phyloP scores from a whole-genome alignment of 2,797 vertebrate species.

The Pangasius larnaudii region DNA sequence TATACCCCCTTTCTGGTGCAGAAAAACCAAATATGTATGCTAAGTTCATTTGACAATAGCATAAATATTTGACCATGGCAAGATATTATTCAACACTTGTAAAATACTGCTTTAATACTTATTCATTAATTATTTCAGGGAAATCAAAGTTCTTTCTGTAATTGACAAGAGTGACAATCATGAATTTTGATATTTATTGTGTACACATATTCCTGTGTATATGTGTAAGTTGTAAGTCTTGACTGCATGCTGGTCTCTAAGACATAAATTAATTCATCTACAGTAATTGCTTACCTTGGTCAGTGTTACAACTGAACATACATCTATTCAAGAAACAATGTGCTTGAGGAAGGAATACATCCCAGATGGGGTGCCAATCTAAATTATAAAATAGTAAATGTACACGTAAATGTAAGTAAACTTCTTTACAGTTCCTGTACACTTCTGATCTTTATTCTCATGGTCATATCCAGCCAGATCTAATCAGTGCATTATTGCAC shows the following conservation, averaged over 20 bases:
- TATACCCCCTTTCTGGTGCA: neutral
- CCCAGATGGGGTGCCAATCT: neutral
- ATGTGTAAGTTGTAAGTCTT: neutral
- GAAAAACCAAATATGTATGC: neutral
- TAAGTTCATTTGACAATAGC: neutral
- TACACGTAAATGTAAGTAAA: neutral
- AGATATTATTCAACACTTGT: neutral
- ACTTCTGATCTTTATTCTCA: constrained; percentile 15
- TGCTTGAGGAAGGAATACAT: neutral
- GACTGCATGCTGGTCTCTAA: neutral
- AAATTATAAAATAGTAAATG: neutral
- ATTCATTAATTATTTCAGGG: neutral
- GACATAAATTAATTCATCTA: neutral
- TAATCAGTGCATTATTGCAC: constrained; percentile 6
- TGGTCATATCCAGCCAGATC: constrained; percentile 5
- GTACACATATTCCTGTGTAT: neutral
- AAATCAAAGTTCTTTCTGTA: neutral
- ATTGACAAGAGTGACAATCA: neutral
- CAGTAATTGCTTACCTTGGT: neutral
- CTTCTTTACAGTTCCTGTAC: neutral
- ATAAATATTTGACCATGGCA: neutral
- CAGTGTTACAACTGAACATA: neutral
- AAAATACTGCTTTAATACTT: neutral
- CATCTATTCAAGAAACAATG: neutral
- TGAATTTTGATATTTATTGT: neutral